Base-by-base conservation (phyloP, 2,888 invertebrate species). In the Mallateleia sp. region DNA sequence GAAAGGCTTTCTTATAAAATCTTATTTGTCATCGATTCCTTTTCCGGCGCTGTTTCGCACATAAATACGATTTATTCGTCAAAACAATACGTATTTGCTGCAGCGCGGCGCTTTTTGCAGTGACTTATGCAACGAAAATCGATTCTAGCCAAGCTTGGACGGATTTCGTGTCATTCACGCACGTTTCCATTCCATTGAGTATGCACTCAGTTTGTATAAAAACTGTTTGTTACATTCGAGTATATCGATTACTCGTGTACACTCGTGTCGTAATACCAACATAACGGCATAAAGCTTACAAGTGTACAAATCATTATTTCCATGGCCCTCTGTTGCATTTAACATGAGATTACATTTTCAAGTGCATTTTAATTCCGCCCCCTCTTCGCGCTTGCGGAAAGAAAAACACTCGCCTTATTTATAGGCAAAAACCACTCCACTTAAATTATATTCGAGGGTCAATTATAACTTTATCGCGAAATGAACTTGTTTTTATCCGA, bases 111-210 rank as follows among this genome's bases (percentile, higher is more conserved):
- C 75, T 77, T 85, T 85, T 80, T 85, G 64, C 71, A 18, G 50
- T 24, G 67, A 77, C 80, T 85, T 80, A 77, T 80, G 80, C 69
- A 80, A 80, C 69, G 78, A 82, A 79, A 86, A 86, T 86, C 86
- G 82, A 86, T 86, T 32, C 54, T 22, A 66, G 75, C 56, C 69
- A 80, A 75, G 80, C 79, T 78, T 75, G 83, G 75, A 74, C 82
- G 78, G 79, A 83, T 87, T 83, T 87, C 69, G 71, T 74, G 80
- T 80, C 80, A 85, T 85, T 85, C 80, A 69, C 87, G 87, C 79
- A 71, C 79, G 87, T 87, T 87, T 83, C 80, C 87, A 87, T 87
- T 87, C 83, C 83, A 87, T 87, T 83, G 75, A 82, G 83, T 80
- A 80, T 80, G 83, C 82, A 83, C 87, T 87, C 69, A 54, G 67